Percentiles rank a stretch among this genome's conserved stretches.
phyloP scores from a whole-genome alignment of 2,888 invertebrate species.

The Leptothorax acervorum region DNA sequence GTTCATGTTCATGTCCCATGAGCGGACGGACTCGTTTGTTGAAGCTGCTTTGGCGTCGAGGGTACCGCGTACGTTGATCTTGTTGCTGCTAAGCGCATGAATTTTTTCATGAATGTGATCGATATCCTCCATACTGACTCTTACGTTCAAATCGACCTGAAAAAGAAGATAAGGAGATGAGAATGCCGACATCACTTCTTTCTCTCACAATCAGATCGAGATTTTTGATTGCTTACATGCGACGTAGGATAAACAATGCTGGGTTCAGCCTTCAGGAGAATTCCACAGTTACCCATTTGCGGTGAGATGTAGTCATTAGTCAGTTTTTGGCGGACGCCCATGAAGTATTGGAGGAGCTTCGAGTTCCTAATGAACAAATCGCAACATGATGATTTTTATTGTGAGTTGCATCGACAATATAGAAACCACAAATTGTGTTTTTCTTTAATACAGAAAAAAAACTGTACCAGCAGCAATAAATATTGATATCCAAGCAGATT shows the following conservation, averaged over 20 bases:
- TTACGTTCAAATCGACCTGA: constrained; percentile 77
- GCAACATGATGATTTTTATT: constrained; percentile 6
- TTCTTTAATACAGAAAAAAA: constrained; percentile 1
- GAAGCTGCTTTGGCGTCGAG: constrained; percentile 78
- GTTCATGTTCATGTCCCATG: constrained; percentile 82
- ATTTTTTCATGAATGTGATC: constrained; percentile 64
- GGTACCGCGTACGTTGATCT: constrained; percentile 76
- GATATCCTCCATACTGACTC: constrained; percentile 73
- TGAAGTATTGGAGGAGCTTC: constrained; percentile 43
- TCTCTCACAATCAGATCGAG: not conserved
- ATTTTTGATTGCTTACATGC: constrained; percentile 68
- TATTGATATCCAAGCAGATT: not conserved
- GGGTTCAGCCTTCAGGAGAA: constrained; percentile 75
- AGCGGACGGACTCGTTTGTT: constrained; percentile 71
- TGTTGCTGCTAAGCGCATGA: constrained; percentile 54
- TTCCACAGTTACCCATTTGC: constrained; percentile 78
- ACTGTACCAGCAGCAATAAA: not conserved
- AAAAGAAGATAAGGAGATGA: constrained; percentile 18
- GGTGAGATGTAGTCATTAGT: constrained; percentile 73
- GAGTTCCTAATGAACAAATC: constrained; percentile 60
- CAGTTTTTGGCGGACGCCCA: constrained; percentile 71
- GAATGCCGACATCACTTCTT: not conserved
- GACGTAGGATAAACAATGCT: constrained; percentile 79
- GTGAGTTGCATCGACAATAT: not conserved
- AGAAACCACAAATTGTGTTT: not conserved